These are phyloP conservation scores for Anguilla rostrata DNA, from an alignment of 2,113 vertebrate genomes.

Conservation along the genomic window DNA sequence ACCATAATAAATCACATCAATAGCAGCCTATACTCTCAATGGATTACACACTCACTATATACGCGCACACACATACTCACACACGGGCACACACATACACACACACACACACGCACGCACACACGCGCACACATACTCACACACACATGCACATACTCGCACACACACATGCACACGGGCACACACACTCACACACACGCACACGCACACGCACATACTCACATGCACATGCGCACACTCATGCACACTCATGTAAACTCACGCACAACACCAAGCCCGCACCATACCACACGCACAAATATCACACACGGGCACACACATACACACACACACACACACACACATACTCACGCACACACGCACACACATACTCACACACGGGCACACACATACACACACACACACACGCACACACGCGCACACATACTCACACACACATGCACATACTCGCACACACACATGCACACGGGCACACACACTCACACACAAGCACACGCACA, in stretches of 20 bases:
- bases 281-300: too few species aligned
- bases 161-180: slow-evolving; percentile 24
- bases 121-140: not conserved
- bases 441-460: slow-evolving; percentile 12
- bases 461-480: slow-evolving; percentile 1
- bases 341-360: too few species aligned
- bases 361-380: too few species aligned
- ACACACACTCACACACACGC: not conserved
- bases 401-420: slow-evolving; percentile 26
- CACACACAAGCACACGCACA: not conserved
- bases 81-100: too few species aligned
- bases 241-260: not conserved
- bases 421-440: not conserved
- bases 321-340: too few species aligned
- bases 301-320: too few species aligned
- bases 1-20: slow-evolving; percentile 52
- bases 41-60: not conserved
- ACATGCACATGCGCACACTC: too few species aligned
- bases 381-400: too few species aligned
- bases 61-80: too few species aligned
- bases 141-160: not conserved
- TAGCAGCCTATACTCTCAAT: slow-evolving; percentile 46
- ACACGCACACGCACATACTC: not conserved
- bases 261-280: too few species aligned
- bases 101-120: slow-evolving; percentile 25